Base-by-base conservation (phyloP, 2,797 vertebrate genomes). In the Sebastes itinus region DNA sequence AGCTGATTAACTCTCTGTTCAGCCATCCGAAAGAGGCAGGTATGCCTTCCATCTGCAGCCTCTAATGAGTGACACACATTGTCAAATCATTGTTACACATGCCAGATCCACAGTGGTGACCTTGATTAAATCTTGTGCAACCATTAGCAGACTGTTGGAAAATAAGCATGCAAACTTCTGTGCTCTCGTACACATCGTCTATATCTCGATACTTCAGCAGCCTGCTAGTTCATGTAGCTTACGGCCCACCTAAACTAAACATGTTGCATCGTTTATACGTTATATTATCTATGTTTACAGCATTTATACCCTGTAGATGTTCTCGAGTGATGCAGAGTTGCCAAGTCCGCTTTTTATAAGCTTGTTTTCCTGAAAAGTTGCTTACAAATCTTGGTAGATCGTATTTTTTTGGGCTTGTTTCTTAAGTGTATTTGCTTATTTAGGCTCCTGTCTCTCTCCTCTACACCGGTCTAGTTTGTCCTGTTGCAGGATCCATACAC, bases 11-110 rank as follows among this genome's bases (percentile, higher is more conserved):
- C 64, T 69, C 32, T 46, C 52, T 60, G 70, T 55, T 55, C 46
- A 63, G 66, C 14, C 62, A 76, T 74, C 72, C 66, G 42, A 63
- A 52, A 14, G 33, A 80, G 58, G 59, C 73, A 80, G 38, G 77
- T 81, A 77, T 74, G 62, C 59, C 60, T 61, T 75, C 38, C 60
- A 69, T 85, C 74, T 83, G 74, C 52, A 11, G 7, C 12, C 65
- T 74, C 38, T 85, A 77, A 82, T 85, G 73, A 87, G 30, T 77
- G 69, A 73, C 61, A 62, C 42, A 25, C 23, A 62, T 52, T 72
- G 73, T 78, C 22, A 74, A 46, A 79, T 76, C 30, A 74, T 38
- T 56, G 75, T 72, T 78, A 76, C 68, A 67, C 78, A 69, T 54
- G 30, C 71, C 86, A 84, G 82, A 80, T 63, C 65, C 61, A 33